These are phyloP conservation scores for Helicoverpa armigera DNA, from an alignment of 1,140 invertebrate species.

Conservation along the genomic window DNA sequence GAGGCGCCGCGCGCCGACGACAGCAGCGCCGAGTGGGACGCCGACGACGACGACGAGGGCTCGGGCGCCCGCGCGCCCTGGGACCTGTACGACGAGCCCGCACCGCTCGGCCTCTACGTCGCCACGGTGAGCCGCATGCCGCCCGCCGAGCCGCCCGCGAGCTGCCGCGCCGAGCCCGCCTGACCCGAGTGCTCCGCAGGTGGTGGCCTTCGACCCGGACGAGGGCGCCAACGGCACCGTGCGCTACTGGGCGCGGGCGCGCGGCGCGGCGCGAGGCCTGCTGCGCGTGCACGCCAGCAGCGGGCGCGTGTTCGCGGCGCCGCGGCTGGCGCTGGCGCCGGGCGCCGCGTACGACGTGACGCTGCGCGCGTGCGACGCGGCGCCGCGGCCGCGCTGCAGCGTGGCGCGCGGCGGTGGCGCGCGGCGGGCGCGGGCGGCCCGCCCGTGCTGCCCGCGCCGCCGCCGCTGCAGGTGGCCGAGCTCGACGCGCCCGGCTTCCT, in stretches of 20 bases:
- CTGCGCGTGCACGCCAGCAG: constrained; percentile 70
- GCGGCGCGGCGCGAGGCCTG: constrained; percentile 68
- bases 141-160: too few species aligned
- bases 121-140: constrained; percentile 61
- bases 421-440: constrained; percentile 87
- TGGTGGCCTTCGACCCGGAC: constrained; percentile 95
- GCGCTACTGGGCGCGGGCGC: constrained; percentile 70
- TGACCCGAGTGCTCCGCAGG: constrained; percentile 85
- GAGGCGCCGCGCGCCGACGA: constrained; percentile 59
- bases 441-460: constrained; percentile 89
- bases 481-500: constrained; percentile 94
- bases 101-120: constrained; percentile 60
- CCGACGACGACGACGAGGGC: constrained; percentile 70
- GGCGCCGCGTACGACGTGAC: constrained; percentile 91
- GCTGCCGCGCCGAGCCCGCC: background rate
- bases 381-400: constrained; percentile 89
- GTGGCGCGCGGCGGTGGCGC: constrained; percentile 91
- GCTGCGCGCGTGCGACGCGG: constrained; percentile 90
- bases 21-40: constrained; percentile 70
- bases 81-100: constrained; percentile 67
- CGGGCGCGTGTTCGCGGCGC: constrained; percentile 69
- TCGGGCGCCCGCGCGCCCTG: constrained; percentile 64
- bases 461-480: constrained; percentile 92
- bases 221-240: constrained; percentile 93
- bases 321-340: constrained; percentile 86